Evolutionary conservation across 2,797 vertebrate species (phyloP), one percentile per base, ranked within the genome.

Genomic region (Eupleurogrammus muticus): DNA sequence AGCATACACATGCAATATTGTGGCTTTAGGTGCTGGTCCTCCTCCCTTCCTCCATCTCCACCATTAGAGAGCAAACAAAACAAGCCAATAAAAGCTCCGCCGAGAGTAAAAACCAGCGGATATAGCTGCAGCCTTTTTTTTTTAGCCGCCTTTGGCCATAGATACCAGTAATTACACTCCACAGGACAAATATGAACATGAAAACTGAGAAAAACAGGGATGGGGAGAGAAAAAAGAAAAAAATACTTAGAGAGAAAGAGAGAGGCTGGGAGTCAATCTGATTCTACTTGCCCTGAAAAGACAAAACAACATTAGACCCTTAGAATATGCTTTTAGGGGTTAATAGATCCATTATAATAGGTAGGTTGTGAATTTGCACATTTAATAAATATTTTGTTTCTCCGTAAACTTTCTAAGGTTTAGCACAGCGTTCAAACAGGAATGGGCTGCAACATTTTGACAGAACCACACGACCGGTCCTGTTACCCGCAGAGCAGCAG

Each of bases 251-350:
- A 71, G 50, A 75, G 34, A 73, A 16, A 24, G 46, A 55, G 57
- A 49, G 17, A 49, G 17, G 24, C 23, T 62, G 47, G 64, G 46
- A 48, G 54, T 32, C 19, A 57, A 35, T 73, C 60, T 82, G 84
- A 83, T 82, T 75, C 62, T 70, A 89, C 89, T 86, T 85, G 84
- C 51, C 70, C 63, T 55, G 1, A 62, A 76, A 66, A 73, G 80
- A 62, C 65, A 5, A 0, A 52, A 57, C 10, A 38, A 19, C 9
- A 34, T 53, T 24, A 17, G 68, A 68, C 68, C 64, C 0, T 1
- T 52, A 60, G 5, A 0, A 21, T 1, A 28, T 0, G 19, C 0
- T 21, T 34, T 44, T 54, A 5, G 10, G n/a, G 9, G 19, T 2
- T 7, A n/a, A 14, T 1, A 7, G n/a, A 2, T 17, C 14, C 17